These are phyloP conservation scores for Delichon dasypus DNA, from an alignment of 2,797 vertebrate species.

Conservation along the genomic window DNA sequence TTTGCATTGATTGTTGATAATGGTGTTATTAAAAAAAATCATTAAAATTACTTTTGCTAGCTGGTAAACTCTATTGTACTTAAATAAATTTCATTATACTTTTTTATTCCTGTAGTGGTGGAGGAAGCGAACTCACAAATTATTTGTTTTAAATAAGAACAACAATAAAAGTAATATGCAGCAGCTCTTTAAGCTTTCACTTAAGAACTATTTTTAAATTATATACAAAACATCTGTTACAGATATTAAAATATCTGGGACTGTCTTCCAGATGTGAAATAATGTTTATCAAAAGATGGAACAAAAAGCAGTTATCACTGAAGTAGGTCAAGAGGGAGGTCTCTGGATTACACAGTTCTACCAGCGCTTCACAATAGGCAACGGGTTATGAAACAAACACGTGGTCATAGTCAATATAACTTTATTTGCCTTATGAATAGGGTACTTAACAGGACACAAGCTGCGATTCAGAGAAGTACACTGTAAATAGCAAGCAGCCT, in stretches of 20 bases:
- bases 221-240: conserved; percentile 51
- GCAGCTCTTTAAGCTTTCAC: conserved; percentile 52
- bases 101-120: background rate
- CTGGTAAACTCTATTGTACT: background rate
- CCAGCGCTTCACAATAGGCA: background rate
- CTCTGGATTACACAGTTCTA: background rate
- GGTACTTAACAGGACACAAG: background rate
- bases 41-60: background rate
- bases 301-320: conserved; percentile 42
- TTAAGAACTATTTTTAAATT: conserved; percentile 48
- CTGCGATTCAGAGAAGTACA: background rate
- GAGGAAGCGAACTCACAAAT: background rate
- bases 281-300: conserved; percentile 51
- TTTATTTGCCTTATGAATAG: conserved; percentile 7
- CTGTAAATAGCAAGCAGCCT: background rate
- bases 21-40: background rate
- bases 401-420: background rate
- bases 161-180: conserved; percentile 11
- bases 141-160: conserved; percentile 16
- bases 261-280: conserved; percentile 66
- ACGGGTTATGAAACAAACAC: background rate
- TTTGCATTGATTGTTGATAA: background rate
- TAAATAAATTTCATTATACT: background rate
- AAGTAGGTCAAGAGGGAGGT: conserved; percentile 47
- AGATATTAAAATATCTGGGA: conserved; percentile 28